A percentile compares a stretch with the other conserved stretches of the same genome.
Conservation (phyloP, 2,888 invertebrate genomes). For the Biston betularia region DNA sequence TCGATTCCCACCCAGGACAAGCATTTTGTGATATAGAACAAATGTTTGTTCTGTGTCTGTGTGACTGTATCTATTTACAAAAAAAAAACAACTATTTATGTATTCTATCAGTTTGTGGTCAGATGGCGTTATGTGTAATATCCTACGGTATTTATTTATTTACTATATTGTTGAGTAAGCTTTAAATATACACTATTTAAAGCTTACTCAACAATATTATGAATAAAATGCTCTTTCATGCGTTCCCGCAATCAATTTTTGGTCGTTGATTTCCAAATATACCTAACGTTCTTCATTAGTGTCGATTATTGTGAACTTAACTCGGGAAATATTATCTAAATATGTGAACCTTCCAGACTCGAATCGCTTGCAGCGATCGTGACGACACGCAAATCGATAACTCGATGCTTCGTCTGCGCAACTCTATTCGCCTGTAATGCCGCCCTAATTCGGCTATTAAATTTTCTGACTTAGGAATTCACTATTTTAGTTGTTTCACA, state of each 20-base stretch:
- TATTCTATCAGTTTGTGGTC: too few relatives aligned
- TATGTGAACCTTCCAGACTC: conserved; percentile 30
- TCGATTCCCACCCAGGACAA: too few relatives aligned
- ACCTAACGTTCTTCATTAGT: conserved; percentile 13
- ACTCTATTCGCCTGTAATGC: conserved; percentile 60
- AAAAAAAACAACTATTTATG: too few relatives aligned
- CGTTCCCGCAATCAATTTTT: not conserved
- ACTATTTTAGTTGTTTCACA: conserved; percentile 4
- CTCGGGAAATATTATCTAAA: conserved; percentile 30
- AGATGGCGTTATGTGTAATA: too few relatives aligned
- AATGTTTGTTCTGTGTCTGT: too few relatives aligned
- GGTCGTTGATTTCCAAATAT: conserved; percentile 15
- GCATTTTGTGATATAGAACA: too few relatives aligned
- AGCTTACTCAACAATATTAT: too few relatives aligned
- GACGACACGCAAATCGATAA: conserved; percentile 70
- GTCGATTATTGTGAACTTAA: conserved; percentile 28
- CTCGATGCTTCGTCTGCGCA: conserved; percentile 60
- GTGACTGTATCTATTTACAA: too few relatives aligned
- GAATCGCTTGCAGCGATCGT: conserved; percentile 63
- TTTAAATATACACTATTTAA: too few relatives aligned
- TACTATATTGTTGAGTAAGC: too few relatives aligned
- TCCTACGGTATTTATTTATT: too few relatives aligned
- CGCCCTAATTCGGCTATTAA: conserved; percentile 54
- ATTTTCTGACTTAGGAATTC: conserved; percentile 47
- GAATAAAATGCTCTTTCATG: too few relatives aligned